Base-by-base conservation (phyloP, 2,113 vertebrate species). In the Galbula dea region DNA sequence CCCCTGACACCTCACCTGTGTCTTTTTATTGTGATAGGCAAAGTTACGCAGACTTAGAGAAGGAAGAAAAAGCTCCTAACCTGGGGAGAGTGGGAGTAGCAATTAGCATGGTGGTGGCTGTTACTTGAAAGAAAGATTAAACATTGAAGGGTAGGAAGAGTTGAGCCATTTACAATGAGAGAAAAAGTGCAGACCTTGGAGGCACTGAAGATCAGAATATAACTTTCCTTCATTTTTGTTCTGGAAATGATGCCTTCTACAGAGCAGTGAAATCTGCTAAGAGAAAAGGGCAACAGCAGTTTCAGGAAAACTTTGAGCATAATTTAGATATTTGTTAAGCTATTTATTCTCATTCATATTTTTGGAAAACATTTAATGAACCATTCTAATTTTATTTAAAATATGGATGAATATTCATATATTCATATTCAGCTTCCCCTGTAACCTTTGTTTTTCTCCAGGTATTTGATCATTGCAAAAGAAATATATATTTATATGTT, bases 361-460 rank as follows among this genome's bases (percentile, higher is more conserved):
- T 91, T 74, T 68, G n/a, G 4, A 90, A 95, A 89, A 89, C 7
- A 41, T 54, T 41, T 82, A 88, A 65, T 85, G 41, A 92, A 49
- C 90, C 19, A 51, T 86, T 82, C 34, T 89, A 74, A 91, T 54
- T 67, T 54, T 52, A 58, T 87, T 90, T 77, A 58, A 96, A 92
- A 63, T 43, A 83, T 45, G 9, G 37, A 39, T 62, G 12, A 72
- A 46, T 83, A 78, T n/a, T n/a, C n/a, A n/a, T n/a, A n/a, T n/a
- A n/a, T n/a, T n/a, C n/a, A n/a, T n/a, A n/a, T 4, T 30, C 87
- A 65, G 17, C 2, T 51, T 83, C n/a, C n/a, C n/a, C n/a, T n/a
- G n/a, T n/a, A n/a, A 30, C 59, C 34, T 45, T 23, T 24, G 77
- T n/a, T 58, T n/a, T 45, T 22, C 30, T 87, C 73, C 21, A 49